These are phyloP conservation scores for Drosophila demipolita DNA, from an alignment of 2,888 invertebrate species.

Conservation along the genomic window DNA sequence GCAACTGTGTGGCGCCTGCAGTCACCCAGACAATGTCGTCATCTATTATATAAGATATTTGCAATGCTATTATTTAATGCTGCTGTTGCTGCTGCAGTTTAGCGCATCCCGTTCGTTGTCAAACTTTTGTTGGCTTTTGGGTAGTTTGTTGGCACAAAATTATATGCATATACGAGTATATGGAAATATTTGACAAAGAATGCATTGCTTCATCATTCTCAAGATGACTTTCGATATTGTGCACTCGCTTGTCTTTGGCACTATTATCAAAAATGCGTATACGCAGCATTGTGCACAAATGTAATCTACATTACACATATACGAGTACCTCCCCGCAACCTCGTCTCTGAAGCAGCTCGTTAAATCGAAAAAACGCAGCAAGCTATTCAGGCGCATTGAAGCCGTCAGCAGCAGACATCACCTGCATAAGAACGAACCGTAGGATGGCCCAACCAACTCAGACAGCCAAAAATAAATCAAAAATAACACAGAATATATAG, in stretches of 20 bases:
- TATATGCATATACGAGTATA: background rate
- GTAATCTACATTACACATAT: constrained; percentile 35
- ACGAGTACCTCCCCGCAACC: constrained; percentile 2
- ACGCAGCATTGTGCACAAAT: constrained; percentile 25
- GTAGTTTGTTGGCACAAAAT: background rate
- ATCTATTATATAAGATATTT: constrained; percentile 49
- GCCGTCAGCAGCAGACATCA: constrained; percentile 49
- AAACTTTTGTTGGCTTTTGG: constrained; percentile 9
- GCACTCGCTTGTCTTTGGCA: constrained; percentile 19
- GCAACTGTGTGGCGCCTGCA: constrained; percentile 14
- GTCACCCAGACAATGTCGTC: constrained; percentile 38
- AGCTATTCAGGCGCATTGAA: constrained; percentile 53
- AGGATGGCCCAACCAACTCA: background rate
- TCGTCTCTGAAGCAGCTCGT: constrained; percentile 18
- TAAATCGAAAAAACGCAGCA: constrained; percentile 43
- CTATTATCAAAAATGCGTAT: constrained; percentile 47
- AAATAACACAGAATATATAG: background rate
- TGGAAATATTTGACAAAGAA: background rate
- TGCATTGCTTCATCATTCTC: background rate
- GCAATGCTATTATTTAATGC: constrained; percentile 32
- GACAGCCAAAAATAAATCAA: background rate
- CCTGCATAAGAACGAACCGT: constrained; percentile 16
- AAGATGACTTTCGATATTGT: constrained; percentile 15
- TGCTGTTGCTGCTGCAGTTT: background rate
- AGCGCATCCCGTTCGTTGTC: constrained; percentile 7